Base-by-base conservation (phyloP, 1,140 invertebrate genomes). In the Lasioglossum baleicum region DNA sequence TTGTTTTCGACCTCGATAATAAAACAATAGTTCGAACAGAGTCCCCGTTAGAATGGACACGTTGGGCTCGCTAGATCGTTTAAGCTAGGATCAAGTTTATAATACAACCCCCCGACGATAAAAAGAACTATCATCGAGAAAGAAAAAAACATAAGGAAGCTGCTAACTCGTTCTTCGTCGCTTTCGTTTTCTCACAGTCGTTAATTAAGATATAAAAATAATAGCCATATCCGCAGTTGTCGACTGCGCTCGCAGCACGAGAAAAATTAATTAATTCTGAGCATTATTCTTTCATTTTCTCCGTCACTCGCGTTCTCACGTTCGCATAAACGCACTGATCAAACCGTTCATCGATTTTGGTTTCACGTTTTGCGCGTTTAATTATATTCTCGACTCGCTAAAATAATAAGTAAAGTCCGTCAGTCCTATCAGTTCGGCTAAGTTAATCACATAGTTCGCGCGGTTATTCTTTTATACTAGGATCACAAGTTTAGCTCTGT, bases 201-300 rank as follows among this genome's bases (percentile, higher is more conserved):
- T 71, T 81, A 81, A 86, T 89, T 87, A 86, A 87, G 53, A 75
- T 92, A 92, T 92, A 91, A 91, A 92, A 92, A 91, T 91, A 92
- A 91, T 91, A 92, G 89, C 89, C 90, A 58, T 26, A 26, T 91
- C 88, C 88, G 15, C 15, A 87, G 83, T 88, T 80, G 83, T 84
- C 85, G 79, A 26, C 35, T 20, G 17, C 15, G 79, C 53, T 87
- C 88, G 88, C 85, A 82, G 69, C 80, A 77, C 76, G 56, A 48
- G 44, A 77, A 63, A 44, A n/a, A 61, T 69, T 64, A 83, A 69
- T 66, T 83, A 88, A 81, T 67, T 88, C 87, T 89, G 89, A 90
- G 89, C 89, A 89, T 90, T 88, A 80, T 40, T 83, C 61, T n/a
- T 75, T 61, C 60, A 67, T 51, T 26, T 26, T 35, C 17, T 35